Conservation (phyloP, 2,797 vertebrate genomes). For the Amazonetta brasiliensis region DNA sequence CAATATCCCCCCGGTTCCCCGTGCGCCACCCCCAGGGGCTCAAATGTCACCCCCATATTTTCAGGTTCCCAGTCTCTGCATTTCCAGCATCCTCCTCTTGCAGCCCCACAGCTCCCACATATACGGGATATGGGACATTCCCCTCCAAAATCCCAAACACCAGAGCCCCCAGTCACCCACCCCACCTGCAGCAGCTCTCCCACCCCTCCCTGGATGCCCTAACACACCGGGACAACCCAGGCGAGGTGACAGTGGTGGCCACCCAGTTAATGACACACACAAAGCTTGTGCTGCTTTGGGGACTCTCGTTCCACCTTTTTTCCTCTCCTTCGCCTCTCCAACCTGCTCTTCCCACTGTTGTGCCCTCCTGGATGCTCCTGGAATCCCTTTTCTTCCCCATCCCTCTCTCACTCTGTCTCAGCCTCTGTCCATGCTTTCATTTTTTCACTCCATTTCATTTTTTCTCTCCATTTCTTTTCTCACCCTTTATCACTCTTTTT, state of each 20-base stretch:
- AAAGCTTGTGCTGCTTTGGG: background rate
- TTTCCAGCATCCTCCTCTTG: background rate
- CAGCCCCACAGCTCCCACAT: background rate
- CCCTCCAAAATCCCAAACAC: background rate
- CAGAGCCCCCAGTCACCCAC: no score
- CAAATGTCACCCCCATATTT: background rate
- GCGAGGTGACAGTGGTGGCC: background rate
- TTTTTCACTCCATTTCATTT: background rate
- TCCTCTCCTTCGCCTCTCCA: background rate
- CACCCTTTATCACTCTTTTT: background rate
- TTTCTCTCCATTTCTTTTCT: background rate
- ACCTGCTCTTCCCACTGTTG: background rate
- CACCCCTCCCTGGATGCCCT: no score
- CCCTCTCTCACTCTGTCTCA: background rate
- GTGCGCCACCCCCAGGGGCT: background rate
- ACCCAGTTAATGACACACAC: background rate
- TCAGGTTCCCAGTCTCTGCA: no score
- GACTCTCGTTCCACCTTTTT: background rate
- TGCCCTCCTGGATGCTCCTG: background rate
- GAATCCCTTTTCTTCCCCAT: background rate
- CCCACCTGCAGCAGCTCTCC: background rate
- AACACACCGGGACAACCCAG: background rate
- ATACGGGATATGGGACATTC: no score
- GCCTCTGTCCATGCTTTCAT: background rate
- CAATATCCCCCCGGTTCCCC: background rate